phyloP scores from a whole-genome alignment of 2,113 vertebrate genomes.

The Coptodon bakossiorum region DNA sequence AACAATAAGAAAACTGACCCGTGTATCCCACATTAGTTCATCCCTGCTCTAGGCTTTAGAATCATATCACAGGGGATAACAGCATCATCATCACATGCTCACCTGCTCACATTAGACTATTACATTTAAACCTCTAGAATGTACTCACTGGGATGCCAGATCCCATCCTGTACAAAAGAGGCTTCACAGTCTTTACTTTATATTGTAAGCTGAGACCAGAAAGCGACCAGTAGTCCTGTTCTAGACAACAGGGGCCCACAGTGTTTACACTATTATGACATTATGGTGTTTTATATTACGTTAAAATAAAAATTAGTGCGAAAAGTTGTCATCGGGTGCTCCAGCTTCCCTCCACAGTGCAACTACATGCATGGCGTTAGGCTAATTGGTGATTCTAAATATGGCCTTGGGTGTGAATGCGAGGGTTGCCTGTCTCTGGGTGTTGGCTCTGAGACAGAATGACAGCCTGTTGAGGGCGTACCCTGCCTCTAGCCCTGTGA shows the following conservation, averaged over 20 bases:
- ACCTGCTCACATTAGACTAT: neutral
- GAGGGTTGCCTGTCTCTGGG: neutral
- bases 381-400: neutral
- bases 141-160: neutral
- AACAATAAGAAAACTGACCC: neutral
- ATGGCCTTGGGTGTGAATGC: neutral
- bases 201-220: neutral
- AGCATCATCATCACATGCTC: neutral
- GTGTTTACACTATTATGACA: neutral
- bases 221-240: neutral
- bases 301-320: neutral
- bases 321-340: neutral
- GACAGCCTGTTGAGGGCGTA: neutral
- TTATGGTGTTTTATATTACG: neutral
- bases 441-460: neutral
- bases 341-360: neutral
- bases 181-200: neutral
- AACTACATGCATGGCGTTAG: neutral
- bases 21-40: neutral
- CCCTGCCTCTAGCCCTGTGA: neutral
- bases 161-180: neutral
- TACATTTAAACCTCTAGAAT: neutral
- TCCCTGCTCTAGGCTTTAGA: neutral
- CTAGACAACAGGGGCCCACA: accelerated
- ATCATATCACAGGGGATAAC: neutral